These are phyloP conservation scores for Coelopa pilipes DNA, from an alignment of 2,888 invertebrate genomes.

Conservation along the genomic window DNA sequence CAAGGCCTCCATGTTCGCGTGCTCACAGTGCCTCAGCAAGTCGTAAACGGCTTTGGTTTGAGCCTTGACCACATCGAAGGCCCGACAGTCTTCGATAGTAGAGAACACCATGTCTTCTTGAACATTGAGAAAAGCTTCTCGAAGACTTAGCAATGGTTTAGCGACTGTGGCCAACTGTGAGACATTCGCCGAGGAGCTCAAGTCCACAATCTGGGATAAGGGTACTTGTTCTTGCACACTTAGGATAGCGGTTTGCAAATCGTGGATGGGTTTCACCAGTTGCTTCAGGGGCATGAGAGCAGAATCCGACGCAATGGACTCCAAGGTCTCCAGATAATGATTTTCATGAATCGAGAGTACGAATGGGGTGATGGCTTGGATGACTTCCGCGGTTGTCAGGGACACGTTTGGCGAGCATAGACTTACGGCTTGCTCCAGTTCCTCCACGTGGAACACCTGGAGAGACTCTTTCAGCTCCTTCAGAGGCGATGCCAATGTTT, in stretches of 20 bases:
- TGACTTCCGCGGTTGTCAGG: conserved; percentile 43
- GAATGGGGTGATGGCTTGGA: conserved; percentile 51
- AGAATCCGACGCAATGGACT: conserved; percentile 50
- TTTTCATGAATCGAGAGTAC: conserved; percentile 52
- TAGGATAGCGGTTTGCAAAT: conserved; percentile 60
- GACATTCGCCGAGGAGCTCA: conserved; percentile 46
- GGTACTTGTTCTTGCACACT: conserved; percentile 61
- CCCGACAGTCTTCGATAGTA: conserved; percentile 47
- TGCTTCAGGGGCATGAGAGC: conserved; percentile 55
- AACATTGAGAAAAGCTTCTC: conserved; percentile 51
- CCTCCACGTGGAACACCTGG: conserved; percentile 51
- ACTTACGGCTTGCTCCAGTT: conserved; percentile 49
- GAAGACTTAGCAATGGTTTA: conserved; percentile 50
- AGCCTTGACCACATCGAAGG: conserved; percentile 47
- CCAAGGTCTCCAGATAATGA: conserved; percentile 52
- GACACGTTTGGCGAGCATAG: conserved; percentile 44
- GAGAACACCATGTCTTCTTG: conserved; percentile 48
- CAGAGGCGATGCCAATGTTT: conserved; percentile 55
- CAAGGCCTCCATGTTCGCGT: conserved; percentile 57
- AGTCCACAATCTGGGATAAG: conserved; percentile 49
- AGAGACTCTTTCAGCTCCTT: conserved; percentile 56
- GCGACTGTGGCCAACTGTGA: conserved; percentile 48
- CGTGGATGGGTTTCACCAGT: conserved; percentile 62
- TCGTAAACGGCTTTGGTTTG: conserved; percentile 49
- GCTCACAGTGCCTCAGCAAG: conserved; percentile 57